Conservation (phyloP, 1,140 invertebrate species). For the Drosophila kohkoa region DNA sequence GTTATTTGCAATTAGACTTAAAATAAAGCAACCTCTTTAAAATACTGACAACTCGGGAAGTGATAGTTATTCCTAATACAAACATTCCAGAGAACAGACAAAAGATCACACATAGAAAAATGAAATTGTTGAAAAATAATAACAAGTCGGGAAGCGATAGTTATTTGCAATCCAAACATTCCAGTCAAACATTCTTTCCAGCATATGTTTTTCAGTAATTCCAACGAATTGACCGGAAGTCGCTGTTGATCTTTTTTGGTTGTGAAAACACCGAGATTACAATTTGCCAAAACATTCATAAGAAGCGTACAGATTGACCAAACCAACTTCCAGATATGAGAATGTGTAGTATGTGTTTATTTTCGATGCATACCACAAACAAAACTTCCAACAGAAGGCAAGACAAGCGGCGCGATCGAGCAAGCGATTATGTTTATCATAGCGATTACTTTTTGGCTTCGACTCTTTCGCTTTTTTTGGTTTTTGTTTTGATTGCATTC, state of each 20-base stretch:
- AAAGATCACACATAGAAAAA: no score
- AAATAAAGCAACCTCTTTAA: no score
- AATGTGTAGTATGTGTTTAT: slow-evolving; percentile 2
- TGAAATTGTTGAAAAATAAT: no score
- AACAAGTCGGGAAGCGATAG: not conserved
- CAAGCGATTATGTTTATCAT: slow-evolving; percentile 72
- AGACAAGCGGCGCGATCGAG: not conserved
- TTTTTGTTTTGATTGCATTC: slow-evolving; percentile 55
- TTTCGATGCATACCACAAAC: slow-evolving; percentile 13
- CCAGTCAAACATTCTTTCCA: not conserved
- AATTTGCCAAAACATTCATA: slow-evolving; percentile 20
- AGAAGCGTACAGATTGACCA: slow-evolving; percentile 25
- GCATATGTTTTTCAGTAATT: not conserved
- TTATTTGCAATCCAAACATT: not conserved
- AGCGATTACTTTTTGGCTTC: slow-evolving; percentile 58
- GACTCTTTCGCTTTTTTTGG: slow-evolving; percentile 27
- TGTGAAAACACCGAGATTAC: slow-evolving; percentile 19
- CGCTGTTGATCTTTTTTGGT: slow-evolving; percentile 31
- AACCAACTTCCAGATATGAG: slow-evolving; percentile 33
- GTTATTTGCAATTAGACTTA: no score
- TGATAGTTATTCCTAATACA: not conserved
- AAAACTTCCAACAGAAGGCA: slow-evolving; percentile 2
- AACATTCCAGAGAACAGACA: not conserved
- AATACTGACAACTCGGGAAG: not conserved
- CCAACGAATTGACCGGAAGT: slow-evolving; percentile 25